Percentiles rank a stretch among this genome's conserved stretches.
Evolutionary conservation across 1,140 invertebrate species (phyloP).

Genomic region (Anastrepha obliqua): DNA sequence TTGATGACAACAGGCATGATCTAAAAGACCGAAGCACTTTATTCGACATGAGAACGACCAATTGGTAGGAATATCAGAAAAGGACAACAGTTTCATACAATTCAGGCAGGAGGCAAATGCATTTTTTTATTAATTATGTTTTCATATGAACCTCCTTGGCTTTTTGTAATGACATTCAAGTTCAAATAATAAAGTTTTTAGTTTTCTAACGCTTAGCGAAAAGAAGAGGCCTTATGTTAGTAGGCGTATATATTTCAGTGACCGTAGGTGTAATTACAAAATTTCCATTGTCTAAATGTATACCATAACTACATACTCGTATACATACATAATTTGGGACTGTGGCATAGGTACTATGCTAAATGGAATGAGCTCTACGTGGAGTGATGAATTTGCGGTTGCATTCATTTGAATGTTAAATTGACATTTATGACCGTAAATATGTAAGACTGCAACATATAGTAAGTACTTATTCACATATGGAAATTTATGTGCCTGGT

Average conservation of each 20-base stretch:
- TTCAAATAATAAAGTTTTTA: too few relatives aligned
- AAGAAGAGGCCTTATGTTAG: too few relatives aligned
- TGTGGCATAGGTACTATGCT: neutral
- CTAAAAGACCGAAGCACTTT: too few relatives aligned
- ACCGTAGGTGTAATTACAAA: neutral
- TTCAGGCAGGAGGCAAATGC: too few relatives aligned
- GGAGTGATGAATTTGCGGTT: constrained; percentile 33
- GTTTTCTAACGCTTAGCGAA: too few relatives aligned
- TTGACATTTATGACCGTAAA: constrained; percentile 8
- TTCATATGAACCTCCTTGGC: too few relatives aligned
- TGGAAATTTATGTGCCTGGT: neutral
- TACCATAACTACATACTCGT: neutral
- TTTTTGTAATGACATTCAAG: too few relatives aligned
- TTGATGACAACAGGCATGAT: too few relatives aligned
- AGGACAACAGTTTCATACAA: too few relatives aligned
- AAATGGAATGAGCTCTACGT: constrained; percentile 6
- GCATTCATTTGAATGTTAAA: constrained; percentile 39
- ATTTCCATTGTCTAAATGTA: neutral
- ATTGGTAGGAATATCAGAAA: too few relatives aligned
- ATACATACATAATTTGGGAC: neutral
- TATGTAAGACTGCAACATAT: neutral
- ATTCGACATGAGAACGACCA: too few relatives aligned
- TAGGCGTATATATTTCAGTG: neutral
- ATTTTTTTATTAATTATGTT: too few relatives aligned
- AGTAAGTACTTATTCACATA: neutral